Evolutionary conservation across 2,113 vertebrate genomes (phyloP), one percentile per base, ranked within the genome.

Genomic region (Echinops telfairi): DNA sequence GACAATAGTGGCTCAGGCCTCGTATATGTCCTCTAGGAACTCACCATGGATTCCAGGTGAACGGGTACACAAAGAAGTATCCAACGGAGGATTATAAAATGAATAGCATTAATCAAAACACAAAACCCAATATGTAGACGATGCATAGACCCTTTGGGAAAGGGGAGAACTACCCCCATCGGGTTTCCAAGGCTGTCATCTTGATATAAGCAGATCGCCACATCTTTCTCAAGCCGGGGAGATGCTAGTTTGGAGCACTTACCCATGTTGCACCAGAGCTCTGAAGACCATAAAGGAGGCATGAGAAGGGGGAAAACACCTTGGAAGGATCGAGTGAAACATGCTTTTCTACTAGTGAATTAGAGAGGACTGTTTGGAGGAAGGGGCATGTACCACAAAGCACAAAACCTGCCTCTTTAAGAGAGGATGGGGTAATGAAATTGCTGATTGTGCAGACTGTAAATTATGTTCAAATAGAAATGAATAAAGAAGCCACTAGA

Each of bases 401-500:
- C 12, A 92, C 2, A 80, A 57, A 71, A 36, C 20, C 25, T 94
- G 19, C 90, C 88, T 73, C 79, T 92, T 92, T 92, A 62, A 81
- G 43, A 40, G 10, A 92, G 53, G 88, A 91, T 60, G 11, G 66
- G 6, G 29, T 33, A 33, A 75, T 85, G 89, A 81, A 90, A 76
- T 77, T 93, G 95, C 73, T 80, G 36, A 76, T 92, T 36, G 40
- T 83, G 33, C 5, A 86, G 40, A 92, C 12, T 27, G 14, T 92
- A 91, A 91, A 79, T 83, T 95, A 83, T 71, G n/a, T 81, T 88
- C 76, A 86, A 83, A 92, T 93, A 93, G 90, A 96, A 90, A 68
- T 96, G 53, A 96, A 25, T n/a, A 60, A 86, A 25, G 60, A 73
- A 90, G n/a, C 19, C 53, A 94, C n/a, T 14, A 93, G 47, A 31